Evolutionary conservation across 2,888 invertebrate genomes (phyloP).

Genomic region (Euspilapteryx auroguttella): DNA sequence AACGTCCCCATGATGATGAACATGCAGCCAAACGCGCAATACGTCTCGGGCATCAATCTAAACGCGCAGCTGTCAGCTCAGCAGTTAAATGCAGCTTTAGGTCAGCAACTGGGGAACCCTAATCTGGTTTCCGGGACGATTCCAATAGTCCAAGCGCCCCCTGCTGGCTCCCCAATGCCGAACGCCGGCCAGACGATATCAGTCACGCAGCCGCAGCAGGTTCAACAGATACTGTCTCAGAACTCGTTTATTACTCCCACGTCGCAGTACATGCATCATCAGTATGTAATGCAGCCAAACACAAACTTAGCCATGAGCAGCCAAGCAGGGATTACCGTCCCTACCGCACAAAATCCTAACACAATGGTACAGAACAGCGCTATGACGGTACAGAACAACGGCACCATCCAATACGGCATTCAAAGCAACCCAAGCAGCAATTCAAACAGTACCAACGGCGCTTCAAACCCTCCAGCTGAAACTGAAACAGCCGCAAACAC

Average conservation of each 20-base stretch:
- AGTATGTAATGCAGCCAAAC: slow-evolving; percentile 41
- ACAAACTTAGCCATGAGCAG: too few relatives aligned
- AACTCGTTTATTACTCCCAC: slow-evolving; percentile 38
- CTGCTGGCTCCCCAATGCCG: slow-evolving; percentile 27
- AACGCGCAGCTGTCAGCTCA: slow-evolving; percentile 46
- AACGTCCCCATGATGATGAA: slow-evolving; percentile 51
- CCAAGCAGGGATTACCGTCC: too few relatives aligned
- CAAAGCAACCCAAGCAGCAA: slow-evolving; percentile 18
- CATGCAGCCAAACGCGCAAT: slow-evolving; percentile 37
- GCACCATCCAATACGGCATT: slow-evolving; percentile 33
- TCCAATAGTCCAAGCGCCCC: slow-evolving; percentile 40
- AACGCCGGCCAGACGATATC: slow-evolving; percentile 22
- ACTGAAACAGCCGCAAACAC: slow-evolving; percentile 28
- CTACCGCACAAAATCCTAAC: too few relatives aligned
- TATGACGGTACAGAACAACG: slow-evolving; percentile 28
- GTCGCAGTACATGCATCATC: slow-evolving; percentile 38
- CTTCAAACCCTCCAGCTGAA: slow-evolving; percentile 19
- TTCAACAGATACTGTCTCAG: slow-evolving; percentile 36
- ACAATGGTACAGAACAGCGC: too few relatives aligned
- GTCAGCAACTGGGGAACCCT: slow-evolving; percentile 31
- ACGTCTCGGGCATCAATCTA: slow-evolving; percentile 43
- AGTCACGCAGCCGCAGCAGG: slow-evolving; percentile 24
- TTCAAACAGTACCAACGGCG: slow-evolving; percentile 29
- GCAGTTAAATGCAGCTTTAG: slow-evolving; percentile 41
- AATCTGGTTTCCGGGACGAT: slow-evolving; percentile 32